Evolutionary conservation across 2,113 vertebrate species (phyloP).

Genomic region (Carassius carassius): DNA sequence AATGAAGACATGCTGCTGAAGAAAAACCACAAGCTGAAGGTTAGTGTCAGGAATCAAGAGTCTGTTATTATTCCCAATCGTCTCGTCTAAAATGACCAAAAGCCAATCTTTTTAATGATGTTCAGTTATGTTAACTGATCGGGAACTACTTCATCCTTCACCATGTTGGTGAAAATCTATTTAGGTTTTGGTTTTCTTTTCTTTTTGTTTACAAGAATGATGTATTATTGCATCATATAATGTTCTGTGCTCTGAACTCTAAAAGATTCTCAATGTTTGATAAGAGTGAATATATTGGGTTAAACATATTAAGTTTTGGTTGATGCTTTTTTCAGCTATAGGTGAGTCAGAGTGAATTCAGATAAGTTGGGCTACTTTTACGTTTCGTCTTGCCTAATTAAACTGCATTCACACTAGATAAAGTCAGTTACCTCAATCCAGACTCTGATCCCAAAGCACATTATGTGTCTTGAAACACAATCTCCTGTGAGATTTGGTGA

Average conservation of each 20-base stretch:
- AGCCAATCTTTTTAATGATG: neutral
- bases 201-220: neutral
- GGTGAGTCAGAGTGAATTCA: neutral
- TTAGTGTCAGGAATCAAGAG: neutral
- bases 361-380: neutral
- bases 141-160: neutral
- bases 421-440: neutral
- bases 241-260: too few relatives aligned
- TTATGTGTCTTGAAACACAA: neutral
- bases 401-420: neutral
- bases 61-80: neutral
- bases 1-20: neutral
- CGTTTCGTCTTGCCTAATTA: neutral
- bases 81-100: neutral
- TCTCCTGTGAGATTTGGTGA: constrained; percentile 5
- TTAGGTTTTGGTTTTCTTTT: too few relatives aligned
- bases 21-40: neutral
- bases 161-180: neutral
- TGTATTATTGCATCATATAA: neutral
- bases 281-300: neutral
- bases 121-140: neutral
- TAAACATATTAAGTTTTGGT: neutral
- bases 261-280: too few relatives aligned
- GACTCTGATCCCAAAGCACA: neutral
- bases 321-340: neutral